Base-by-base conservation (phyloP, 2,888 invertebrate genomes). In the Apamea sordens region DNA sequence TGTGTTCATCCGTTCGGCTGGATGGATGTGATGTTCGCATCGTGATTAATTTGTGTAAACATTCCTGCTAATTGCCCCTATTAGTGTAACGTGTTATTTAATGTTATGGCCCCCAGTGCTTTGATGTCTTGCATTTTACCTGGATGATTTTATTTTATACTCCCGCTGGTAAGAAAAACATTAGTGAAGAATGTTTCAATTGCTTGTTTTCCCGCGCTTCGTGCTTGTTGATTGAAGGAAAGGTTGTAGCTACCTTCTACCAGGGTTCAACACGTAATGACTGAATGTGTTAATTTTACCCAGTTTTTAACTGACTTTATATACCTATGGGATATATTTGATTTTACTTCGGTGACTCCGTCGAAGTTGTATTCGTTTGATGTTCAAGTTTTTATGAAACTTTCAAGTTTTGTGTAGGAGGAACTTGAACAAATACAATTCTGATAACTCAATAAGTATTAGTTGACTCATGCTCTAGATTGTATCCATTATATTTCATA, bases 21-120 rank as follows among this genome's bases (percentile, higher is more conserved):
- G 83, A 87, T 87, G 79, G 83, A 87, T 89, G 80, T 77, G 50
- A 78, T 76, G 80, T 77, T 80, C 76, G 69, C 68, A 56, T 76
- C 73, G 77, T 88, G 85, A 90, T 89, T 86, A 91, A 89, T 89
- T 91, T 76, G 77, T 79, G 86, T 89, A 84, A 89, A 87, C 87
- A 88, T 88, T 80, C 84, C 81, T 80, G 86, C 80, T 92, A 92
- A 92, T 92, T 89, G 89, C 79, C 32, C 77, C 88, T 84, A 84
- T 90, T 91, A 91, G 84, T 80, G 85, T 86, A 73, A 86, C 84
- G 73, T 76, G 82, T 88, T 88, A 86, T 83, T 89, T 91, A 86
- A 89, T 84, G 83, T 86, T 81, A 86, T 86, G 69, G 79, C 74
- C 65, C 73, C 65, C 53, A 56, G 53, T 65, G 74, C 90, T 89